Conservation (phyloP, 2,888 invertebrate genomes). For the Zootermopsis nevadensis region DNA sequence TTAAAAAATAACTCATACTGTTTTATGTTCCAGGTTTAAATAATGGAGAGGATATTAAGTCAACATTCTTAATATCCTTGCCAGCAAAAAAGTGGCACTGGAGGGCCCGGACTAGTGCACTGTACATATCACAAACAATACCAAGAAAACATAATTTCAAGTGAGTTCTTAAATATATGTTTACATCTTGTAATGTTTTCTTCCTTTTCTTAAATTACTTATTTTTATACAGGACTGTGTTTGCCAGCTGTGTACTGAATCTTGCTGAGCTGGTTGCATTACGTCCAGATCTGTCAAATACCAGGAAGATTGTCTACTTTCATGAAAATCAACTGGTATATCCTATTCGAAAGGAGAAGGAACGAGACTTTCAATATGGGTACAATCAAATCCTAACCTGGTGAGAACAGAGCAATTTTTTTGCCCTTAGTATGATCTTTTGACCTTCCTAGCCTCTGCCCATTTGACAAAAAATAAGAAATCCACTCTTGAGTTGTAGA, state of each 20-base stretch:
- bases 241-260: constrained; percentile 77
- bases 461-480: no score
- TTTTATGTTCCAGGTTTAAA: constrained; percentile 41
- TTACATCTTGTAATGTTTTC: not conserved
- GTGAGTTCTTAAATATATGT: constrained; percentile 54
- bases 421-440: not conserved
- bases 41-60: constrained; percentile 30
- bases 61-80: constrained; percentile 65
- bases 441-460: no score
- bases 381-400: constrained; percentile 79
- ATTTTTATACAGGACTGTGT: constrained; percentile 66
- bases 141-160: constrained; percentile 65
- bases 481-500: no score
- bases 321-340: constrained; percentile 83
- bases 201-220: not conserved
- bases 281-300: constrained; percentile 69
- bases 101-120: constrained; percentile 75
- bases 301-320: constrained; percentile 78
- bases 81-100: constrained; percentile 83
- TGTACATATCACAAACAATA: constrained; percentile 72
- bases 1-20: constrained; percentile 51
- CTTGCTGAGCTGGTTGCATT: constrained; percentile 76
- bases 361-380: constrained; percentile 80
- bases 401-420: constrained; percentile 62
- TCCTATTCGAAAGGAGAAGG: constrained; percentile 73